Evolutionary conservation across 2,888 invertebrate genomes (phyloP).

Genomic region (Tupiocoris notatus): DNA sequence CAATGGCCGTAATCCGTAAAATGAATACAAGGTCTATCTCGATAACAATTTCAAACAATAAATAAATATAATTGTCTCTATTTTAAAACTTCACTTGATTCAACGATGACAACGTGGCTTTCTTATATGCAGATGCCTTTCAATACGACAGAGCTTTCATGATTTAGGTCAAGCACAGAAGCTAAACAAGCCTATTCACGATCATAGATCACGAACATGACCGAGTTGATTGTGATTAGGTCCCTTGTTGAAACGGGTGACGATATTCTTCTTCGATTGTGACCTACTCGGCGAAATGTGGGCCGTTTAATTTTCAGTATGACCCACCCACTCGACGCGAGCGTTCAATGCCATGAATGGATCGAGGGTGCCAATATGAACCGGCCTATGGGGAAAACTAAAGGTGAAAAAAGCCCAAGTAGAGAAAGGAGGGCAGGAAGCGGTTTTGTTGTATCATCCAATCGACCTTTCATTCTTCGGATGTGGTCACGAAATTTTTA

Average conservation of each 20-base stretch:
- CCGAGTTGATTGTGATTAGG: background rate
- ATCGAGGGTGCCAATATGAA: background rate
- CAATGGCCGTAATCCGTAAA: too few relatives aligned
- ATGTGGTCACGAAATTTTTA: too few relatives aligned
- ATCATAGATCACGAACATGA: background rate
- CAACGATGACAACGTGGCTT: too few relatives aligned
- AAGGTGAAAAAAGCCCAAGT: background rate
- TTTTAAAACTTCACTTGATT: too few relatives aligned
- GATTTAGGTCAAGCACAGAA: background rate
- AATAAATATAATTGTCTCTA: too few relatives aligned
- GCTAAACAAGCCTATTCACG: background rate
- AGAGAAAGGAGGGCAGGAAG: background rate
- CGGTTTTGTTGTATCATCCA: background rate
- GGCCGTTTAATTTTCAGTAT: background rate
- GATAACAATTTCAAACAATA: too few relatives aligned
- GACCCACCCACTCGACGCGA: background rate
- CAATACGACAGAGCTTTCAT: too few relatives aligned
- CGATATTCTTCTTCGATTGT: background rate
- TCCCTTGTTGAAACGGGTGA: background rate
- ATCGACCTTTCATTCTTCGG: background rate
- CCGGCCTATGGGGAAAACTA: too few relatives aligned
- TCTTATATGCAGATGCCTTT: too few relatives aligned
- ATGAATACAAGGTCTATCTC: too few relatives aligned
- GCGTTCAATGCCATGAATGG: background rate
- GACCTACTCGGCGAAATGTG: background rate